Base-by-base conservation (phyloP, 2,113 vertebrate genomes). In the Pangasianodon gigas region DNA sequence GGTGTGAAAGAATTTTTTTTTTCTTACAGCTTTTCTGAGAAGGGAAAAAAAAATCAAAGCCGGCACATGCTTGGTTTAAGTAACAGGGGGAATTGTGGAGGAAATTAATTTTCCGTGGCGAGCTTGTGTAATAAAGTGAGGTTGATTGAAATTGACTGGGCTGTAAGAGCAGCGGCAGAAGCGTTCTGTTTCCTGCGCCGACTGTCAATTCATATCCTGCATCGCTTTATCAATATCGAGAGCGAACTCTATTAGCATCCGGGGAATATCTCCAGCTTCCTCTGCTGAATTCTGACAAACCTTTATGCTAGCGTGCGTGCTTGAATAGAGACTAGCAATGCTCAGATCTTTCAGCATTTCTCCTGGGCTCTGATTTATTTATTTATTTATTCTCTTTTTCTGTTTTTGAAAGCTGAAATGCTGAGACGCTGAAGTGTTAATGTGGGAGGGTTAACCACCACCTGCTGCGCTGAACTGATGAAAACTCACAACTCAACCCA, bases 141-240 rank as follows among this genome's bases (percentile, higher is more conserved):
- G 58, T 46, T 79, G 74, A 87, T 32, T 87, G 86, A 62, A 87
- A 69, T 52, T 86, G 84, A 86, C 62, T 69, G 44, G 65, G 37
- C 41, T 69, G 32, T 86, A 52, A 86, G 84, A 69, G 46, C 84
- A 37, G 8, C 19, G 41, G 58, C 74, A 32, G 54, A 87, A 79
- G 54, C 8, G 16, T 26, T 77, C 69, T 65, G 83, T 41, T 69
- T 69, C 65, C 65, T 69, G 65, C 29, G 16, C 58, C 7, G 41
- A 26, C 44, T 48, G 54, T 69, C 7, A 67, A 51, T 85, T 65
- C 26, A 85, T 18, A 85, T 85, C 62, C 37, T 48, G 44, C 26
- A 67, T 65, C 44, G 29, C 46, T 48, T 87, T 58, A 87, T 80
- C 74, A 80, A 41, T 60, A 44, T 80, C 86, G 16, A 5, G 18